A percentile compares a stretch with the other conserved stretches of the same genome.
Evolutionary conservation across 2,888 invertebrate species (phyloP).

Genomic region (Monoplex corrugatus): DNA sequence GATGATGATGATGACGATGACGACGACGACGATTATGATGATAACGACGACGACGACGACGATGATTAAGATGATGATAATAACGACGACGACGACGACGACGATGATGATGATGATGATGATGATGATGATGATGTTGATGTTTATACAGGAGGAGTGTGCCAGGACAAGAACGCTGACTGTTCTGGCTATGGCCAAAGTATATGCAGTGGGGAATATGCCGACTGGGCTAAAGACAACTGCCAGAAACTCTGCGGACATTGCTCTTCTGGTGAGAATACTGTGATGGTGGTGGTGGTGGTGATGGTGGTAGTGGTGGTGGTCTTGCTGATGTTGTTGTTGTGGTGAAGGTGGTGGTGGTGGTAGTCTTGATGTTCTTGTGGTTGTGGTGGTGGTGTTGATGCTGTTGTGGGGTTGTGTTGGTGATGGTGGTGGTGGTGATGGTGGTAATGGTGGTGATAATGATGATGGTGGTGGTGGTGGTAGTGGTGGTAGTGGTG

Average conservation of each 20-base stretch:
- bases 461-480: neutral
- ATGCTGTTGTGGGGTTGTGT: too few species aligned
- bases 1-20: constrained; percentile 9
- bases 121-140: neutral
- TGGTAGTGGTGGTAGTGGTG: constrained; percentile 25
- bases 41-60: neutral
- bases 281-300: neutral
- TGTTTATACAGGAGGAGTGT: neutral
- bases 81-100: neutral
- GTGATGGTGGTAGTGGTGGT: too few species aligned
- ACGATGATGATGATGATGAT: neutral
- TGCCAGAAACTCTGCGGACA: constrained; percentile 66
- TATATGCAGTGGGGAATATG: constrained; percentile 63
- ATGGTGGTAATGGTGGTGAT: constrained; percentile 14
- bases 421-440: neutral
- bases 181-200: constrained; percentile 62
- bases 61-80: neutral
- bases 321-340: too few species aligned
- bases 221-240: constrained; percentile 63
- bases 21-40: neutral
- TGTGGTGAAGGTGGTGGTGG: too few species aligned
- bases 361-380: too few species aligned
- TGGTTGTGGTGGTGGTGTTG: too few species aligned
- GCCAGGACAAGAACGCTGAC: constrained; percentile 54
- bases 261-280: constrained; percentile 19